Conservation (phyloP, 2,113 vertebrate genomes). For the Sinocyclocheilus grahami region DNA sequence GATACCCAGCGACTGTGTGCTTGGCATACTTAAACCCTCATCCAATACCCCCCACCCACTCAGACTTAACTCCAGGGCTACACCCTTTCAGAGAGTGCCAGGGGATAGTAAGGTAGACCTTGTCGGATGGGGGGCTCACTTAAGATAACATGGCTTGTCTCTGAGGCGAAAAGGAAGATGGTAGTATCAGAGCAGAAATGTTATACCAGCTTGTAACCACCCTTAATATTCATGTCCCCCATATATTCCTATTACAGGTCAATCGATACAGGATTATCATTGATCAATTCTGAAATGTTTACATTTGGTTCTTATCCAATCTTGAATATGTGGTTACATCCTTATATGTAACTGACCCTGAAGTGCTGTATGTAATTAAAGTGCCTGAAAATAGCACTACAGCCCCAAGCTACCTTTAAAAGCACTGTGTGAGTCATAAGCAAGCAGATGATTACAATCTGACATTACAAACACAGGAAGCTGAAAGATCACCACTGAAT, state of each 20-base stretch:
- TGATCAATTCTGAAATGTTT: neutral
- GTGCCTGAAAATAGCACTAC: constrained; percentile 46
- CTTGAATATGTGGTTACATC: neutral
- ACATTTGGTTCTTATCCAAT: neutral
- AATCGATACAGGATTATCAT: neutral
- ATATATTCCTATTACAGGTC: neutral
- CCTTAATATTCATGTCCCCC: neutral
- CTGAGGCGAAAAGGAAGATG: neutral
- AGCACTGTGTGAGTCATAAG: constrained; percentile 9
- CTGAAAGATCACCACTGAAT: constrained; percentile 65
- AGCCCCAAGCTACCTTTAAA: constrained; percentile 11
- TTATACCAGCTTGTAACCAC: neutral
- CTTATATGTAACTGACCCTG: constrained; percentile 18
- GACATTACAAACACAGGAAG: constrained; percentile 26
- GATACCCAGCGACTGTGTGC: constrained; percentile 72
- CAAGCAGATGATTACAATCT: constrained; percentile 20
- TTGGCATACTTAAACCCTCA: constrained; percentile 70
- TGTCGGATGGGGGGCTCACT: neutral
- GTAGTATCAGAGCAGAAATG: neutral
- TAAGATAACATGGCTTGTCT: neutral
- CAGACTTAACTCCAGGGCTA: neutral
- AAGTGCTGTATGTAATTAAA: constrained; percentile 70
- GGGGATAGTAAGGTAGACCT: neutral
- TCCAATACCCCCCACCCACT: constrained; percentile 25
- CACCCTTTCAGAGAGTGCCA: constrained; percentile 19